Percentiles rank a stretch among this genome's conserved stretches.
These are phyloP conservation scores for Plusia festucae DNA, from an alignment of 2,888 invertebrate genomes.

Conservation along the genomic window DNA sequence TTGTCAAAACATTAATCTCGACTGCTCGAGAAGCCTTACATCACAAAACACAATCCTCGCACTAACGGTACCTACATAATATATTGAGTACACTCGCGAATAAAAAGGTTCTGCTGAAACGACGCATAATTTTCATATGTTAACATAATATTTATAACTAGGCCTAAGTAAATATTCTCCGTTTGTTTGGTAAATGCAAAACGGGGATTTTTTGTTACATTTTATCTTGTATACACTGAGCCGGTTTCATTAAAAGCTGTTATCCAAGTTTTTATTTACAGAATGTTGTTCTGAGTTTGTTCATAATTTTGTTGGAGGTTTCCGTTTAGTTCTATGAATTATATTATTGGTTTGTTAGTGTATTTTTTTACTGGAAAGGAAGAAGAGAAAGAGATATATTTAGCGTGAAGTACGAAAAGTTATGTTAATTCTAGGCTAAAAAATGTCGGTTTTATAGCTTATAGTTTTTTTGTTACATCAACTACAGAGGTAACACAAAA, in stretches of 20 bases:
- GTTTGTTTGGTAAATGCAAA: conserved; percentile 49
- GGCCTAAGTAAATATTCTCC: conserved; percentile 76
- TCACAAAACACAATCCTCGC: conserved; percentile 1
- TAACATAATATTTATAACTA: conserved; percentile 79
- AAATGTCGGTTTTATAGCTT: too few relatives aligned
- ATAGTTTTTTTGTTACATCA: too few relatives aligned
- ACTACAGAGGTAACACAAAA: too few relatives aligned
- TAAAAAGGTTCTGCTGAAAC: conserved; percentile 64
- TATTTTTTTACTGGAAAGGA: background rate
- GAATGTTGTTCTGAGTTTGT: conserved; percentile 5
- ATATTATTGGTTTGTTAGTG: background rate
- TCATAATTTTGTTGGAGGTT: conserved; percentile 2
- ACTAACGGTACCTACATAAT: conserved; percentile 9
- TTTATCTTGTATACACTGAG: conserved; percentile 35
- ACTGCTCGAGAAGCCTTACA: background rate
- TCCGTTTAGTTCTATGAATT: conserved; percentile 4
- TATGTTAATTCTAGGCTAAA: too few relatives aligned
- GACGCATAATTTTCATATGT: conserved; percentile 74
- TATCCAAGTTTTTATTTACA: conserved; percentile 19
- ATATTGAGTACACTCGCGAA: conserved; percentile 54
- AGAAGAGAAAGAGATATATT: background rate
- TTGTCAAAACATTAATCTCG: background rate
- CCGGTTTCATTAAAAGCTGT: conserved; percentile 13
- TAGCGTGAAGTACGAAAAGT: too few relatives aligned
- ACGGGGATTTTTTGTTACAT: conserved; percentile 35